Evolutionary conservation across 2,797 vertebrate species (phyloP).

Genomic region (Erpetoichthys calabaricus): DNA sequence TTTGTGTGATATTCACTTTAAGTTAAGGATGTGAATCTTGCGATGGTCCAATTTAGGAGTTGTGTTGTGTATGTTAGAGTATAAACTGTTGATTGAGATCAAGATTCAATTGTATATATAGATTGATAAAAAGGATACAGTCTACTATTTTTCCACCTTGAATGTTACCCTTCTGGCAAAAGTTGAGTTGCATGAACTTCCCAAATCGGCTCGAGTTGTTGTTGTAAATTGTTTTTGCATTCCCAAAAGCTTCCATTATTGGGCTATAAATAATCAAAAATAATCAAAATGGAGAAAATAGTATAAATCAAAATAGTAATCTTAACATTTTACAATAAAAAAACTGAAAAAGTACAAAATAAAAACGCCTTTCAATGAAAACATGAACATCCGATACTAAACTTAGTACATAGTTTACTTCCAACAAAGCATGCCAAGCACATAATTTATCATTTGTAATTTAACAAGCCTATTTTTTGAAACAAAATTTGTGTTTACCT

Average conservation of each 20-base stretch:
- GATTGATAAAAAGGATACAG: slow-evolving; percentile 71
- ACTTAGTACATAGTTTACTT: too few relatives aligned
- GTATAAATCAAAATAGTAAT: not conserved
- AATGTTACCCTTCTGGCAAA: slow-evolving; percentile 88
- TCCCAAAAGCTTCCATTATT: slow-evolving; percentile 96
- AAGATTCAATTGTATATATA: not conserved
- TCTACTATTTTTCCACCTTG: slow-evolving; percentile 86
- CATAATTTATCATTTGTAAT: too few relatives aligned
- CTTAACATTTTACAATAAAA: not conserved
- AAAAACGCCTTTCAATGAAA: not conserved
- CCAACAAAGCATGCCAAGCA: too few relatives aligned
- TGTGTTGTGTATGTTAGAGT: not conserved
- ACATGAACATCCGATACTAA: too few relatives aligned
- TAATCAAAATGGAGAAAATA: not conserved
- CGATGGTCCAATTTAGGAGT: too few relatives aligned
- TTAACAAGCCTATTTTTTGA: too few relatives aligned
- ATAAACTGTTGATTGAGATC: not conserved
- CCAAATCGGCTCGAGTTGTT: slow-evolving; percentile 97
- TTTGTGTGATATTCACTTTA: too few relatives aligned
- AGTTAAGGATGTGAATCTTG: too few relatives aligned
- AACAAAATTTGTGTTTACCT: too few relatives aligned
- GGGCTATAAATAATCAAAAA: slow-evolving; percentile 49
- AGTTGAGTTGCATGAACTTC: slow-evolving; percentile 89
- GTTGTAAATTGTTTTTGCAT: slow-evolving; percentile 91
- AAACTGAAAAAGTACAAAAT: not conserved